Conservation (phyloP, 1,140 invertebrate genomes). For the Bombus pyrosoma region DNA sequence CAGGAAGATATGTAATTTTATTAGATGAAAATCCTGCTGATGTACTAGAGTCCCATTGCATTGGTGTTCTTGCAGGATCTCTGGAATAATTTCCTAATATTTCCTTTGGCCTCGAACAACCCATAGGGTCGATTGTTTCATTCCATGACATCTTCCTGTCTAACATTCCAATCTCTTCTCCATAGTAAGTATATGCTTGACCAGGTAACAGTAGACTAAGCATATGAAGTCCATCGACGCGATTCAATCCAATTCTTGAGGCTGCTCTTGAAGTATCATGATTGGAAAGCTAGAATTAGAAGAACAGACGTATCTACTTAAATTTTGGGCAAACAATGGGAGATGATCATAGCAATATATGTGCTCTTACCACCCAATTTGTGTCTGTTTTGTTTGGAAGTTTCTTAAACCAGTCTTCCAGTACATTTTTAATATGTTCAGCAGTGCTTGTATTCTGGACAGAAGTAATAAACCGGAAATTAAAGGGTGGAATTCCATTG, state of each 20-base stretch:
- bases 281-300: conserved; percentile 84
- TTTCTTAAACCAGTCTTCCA: conserved; percentile 81
- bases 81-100: conserved; percentile 78
- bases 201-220: conserved; percentile 89
- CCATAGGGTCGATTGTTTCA: conserved; percentile 84
- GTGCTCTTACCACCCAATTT: conserved; percentile 81
- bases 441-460: conserved; percentile 79
- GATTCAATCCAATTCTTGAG: conserved; percentile 84
- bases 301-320: conserved; percentile 78
- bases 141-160: conserved; percentile 83
- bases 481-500: conserved; percentile 85
- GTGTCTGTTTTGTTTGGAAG: conserved; percentile 79
- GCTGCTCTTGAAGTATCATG: conserved; percentile 86
- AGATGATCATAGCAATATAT: background rate
- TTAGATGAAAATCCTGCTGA: conserved; percentile 86
- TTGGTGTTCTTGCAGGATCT: conserved; percentile 86
- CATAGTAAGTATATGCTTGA: conserved; percentile 90
- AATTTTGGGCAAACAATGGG: background rate
- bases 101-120: conserved; percentile 81
- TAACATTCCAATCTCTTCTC: conserved; percentile 88
- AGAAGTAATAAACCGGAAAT: conserved; percentile 82
- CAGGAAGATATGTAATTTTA: conserved; percentile 87
- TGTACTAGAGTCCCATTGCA: conserved; percentile 87
- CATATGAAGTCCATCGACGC: conserved; percentile 88
- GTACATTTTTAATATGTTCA: conserved; percentile 75